Percentiles rank a stretch among this genome's conserved stretches.
These are phyloP conservation scores for Callipepla squamata DNA, from an alignment of 2,113 vertebrate species.

Conservation along the genomic window DNA sequence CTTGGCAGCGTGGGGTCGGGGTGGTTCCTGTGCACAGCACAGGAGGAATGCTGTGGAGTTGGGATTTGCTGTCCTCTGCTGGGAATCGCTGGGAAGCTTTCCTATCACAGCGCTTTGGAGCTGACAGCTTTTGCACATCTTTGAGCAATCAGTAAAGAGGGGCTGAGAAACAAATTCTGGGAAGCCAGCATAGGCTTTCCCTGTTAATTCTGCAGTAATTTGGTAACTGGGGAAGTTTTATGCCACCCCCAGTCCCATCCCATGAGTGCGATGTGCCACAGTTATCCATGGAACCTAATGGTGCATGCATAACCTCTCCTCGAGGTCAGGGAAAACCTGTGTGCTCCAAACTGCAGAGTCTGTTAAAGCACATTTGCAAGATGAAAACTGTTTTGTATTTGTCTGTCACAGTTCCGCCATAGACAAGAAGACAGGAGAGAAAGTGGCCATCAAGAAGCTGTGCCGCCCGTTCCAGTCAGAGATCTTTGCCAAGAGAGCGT, in stretches of 20 bases:
- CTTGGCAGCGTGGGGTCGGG: background rate
- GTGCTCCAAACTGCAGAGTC: background rate
- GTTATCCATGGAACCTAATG: background rate
- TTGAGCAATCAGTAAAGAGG: background rate
- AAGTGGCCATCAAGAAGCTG: conserved; percentile 97
- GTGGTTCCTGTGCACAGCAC: background rate
- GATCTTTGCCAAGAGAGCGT: conserved; percentile 94
- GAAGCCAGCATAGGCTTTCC: background rate
- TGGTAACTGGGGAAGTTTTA: background rate
- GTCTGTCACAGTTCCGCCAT: conserved; percentile 82
- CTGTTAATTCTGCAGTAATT: background rate
- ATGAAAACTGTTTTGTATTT: background rate
- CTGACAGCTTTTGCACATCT: background rate
- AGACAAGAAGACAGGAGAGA: conserved; percentile 89
- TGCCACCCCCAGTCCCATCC: background rate
- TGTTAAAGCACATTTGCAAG: accelerated
- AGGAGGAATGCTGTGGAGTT: background rate
- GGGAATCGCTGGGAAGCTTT: conserved; percentile 29
- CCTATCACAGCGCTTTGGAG: accelerated
- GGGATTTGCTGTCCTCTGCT: conserved; percentile 69
- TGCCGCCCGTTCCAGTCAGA: conserved; percentile 95
- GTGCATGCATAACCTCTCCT: background rate
- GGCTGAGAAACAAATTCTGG: background rate
- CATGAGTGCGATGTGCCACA: background rate
- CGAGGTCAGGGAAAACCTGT: background rate